Conservation (phyloP, 2,113 vertebrate species). For the Gambusia holbrooki region DNA sequence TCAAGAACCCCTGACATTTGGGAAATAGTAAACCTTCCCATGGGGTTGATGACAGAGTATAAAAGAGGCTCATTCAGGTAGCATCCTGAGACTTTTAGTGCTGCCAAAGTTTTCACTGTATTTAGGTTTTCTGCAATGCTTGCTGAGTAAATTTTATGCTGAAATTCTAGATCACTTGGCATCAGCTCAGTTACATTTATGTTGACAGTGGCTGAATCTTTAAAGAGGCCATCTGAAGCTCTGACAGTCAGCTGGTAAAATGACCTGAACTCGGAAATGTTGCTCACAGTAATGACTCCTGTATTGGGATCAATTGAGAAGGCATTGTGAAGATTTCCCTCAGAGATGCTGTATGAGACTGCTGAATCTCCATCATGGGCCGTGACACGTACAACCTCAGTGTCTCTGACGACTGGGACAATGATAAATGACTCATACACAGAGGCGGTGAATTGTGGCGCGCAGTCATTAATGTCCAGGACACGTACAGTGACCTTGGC, state of each 20-base stretch:
- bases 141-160: constrained; percentile 75
- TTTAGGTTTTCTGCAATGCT: constrained; percentile 85
- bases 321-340: constrained; percentile 82
- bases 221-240: constrained; percentile 88
- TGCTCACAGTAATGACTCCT: constrained; percentile 84
- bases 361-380: constrained; percentile 89
- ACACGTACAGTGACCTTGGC: constrained; percentile 84
- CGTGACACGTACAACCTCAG: constrained; percentile 83
- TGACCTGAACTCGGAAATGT: constrained; percentile 73
- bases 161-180: constrained; percentile 82
- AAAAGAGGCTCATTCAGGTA: constrained; percentile 88
- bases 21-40: constrained; percentile 84
- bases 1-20: constrained; percentile 88
- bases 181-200: constrained; percentile 80
- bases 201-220: constrained; percentile 82
- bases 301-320: constrained; percentile 83
- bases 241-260: constrained; percentile 82
- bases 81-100: constrained; percentile 83
- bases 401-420: constrained; percentile 82
- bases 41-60: constrained; percentile 86
- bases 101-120: constrained; percentile 77
- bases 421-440: constrained; percentile 80
- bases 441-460: constrained; percentile 84
- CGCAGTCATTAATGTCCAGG: constrained; percentile 89
- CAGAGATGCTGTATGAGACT: constrained; percentile 86